Evolutionary conservation across 2,113 vertebrate genomes (phyloP), one percentile per base, ranked within the genome.

Genomic region (Mus pahari): DNA sequence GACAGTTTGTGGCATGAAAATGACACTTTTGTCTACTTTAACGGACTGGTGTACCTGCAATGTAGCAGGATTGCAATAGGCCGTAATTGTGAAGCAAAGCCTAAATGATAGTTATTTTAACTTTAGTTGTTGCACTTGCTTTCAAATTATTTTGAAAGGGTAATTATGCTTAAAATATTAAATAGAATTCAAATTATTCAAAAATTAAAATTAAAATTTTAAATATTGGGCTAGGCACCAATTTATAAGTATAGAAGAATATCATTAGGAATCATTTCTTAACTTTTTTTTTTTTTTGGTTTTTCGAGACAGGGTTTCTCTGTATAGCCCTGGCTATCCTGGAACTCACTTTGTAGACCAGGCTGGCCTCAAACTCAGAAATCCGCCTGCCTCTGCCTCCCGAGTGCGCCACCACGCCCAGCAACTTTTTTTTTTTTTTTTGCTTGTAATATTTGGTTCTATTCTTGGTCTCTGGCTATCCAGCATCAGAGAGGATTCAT

Each of bases 21-120:
- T 16, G 19, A 4, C 60, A 53, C 42, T 36, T 96, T 73, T 68
- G 45, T 87, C 89, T 92, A 89, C 86, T 83, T 36, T 83, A 78
- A 22, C 53, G 91, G 62, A 78, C 16, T 7, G 0, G 28, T 4
- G 39, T 62, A 64, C 64, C 19, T 74, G 55, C 5, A n/a, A 39
- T 45, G 48, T 28, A 92, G n/a, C 7, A 24, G 22, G 53, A 74
- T 45, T 82, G 36, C 74, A 5, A 78, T 31, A 60, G 36, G 0
- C 36, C 62, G 50, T 68, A 83, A n/a, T 55, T 58, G 42, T 62
- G 88, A 70, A 60, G 77, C 36, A 10, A 91, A 58, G 36, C 48
- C 70, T 82, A 55, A 93, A 48, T 60, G 77, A 82, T 39, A 71
- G 91, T 82, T 60, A 26, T 45, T 71, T 87, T 62, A 88, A 42